Conservation (phyloP, 2,888 invertebrate species). For the Holacanthella duospinosa region DNA sequence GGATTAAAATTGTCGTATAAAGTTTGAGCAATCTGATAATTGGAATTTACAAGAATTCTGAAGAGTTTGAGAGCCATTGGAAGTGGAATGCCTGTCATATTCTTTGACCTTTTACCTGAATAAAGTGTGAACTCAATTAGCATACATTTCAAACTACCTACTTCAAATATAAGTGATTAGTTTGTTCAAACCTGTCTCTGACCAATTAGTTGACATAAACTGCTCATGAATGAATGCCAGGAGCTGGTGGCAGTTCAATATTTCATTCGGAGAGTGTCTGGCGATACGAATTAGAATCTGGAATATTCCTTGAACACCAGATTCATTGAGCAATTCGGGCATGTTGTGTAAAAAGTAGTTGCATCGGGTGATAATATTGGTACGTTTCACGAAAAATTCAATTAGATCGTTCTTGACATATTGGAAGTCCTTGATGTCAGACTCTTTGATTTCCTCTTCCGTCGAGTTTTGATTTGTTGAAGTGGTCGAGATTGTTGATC, state of each 20-base stretch:
- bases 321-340: constrained; percentile 19
- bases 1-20: constrained; percentile 9
- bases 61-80: neutral
- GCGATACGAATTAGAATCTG: constrained; percentile 68
- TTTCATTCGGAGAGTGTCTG: constrained; percentile 58
- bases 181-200: neutral
- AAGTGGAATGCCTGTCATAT: neutral
- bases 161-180: neutral
- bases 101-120: neutral
- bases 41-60: neutral
- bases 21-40: neutral
- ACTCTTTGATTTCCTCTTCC: constrained; percentile 63
- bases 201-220: constrained; percentile 1
- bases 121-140: neutral
- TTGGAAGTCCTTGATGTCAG: constrained; percentile 47
- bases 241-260: constrained; percentile 14
- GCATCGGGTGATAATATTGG: constrained; percentile 24
- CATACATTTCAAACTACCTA: neutral
- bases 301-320: constrained; percentile 55
- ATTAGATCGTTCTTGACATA: constrained; percentile 72
- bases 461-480: constrained; percentile 23
- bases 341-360: constrained; percentile 20
- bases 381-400: constrained; percentile 40
- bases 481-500: neutral
- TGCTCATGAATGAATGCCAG: constrained; percentile 8